Evolutionary conservation across 2,797 vertebrate genomes (phyloP), one percentile per base, ranked within the genome.

Genomic region (Jordanella pulchra): DNA sequence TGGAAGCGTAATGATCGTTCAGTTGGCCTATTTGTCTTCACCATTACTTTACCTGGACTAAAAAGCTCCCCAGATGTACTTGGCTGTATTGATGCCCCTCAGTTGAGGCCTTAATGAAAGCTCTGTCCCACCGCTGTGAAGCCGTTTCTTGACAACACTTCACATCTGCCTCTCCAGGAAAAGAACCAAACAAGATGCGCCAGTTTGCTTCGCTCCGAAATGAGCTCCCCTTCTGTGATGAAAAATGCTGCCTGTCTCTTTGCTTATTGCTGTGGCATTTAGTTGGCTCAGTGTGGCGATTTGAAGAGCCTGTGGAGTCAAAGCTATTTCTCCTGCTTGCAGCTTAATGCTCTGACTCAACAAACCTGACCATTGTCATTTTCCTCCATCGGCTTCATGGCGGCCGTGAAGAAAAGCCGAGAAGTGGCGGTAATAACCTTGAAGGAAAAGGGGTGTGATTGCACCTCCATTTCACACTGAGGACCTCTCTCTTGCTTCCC

Each of bases 331-430:
- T 92, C 73, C 90, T 90, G 89, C 86, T 89, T 81, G 83, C 86
- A 89, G 85, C 86, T 90, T 87, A 92, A 92, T 91, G 86, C 83
- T 89, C 86, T 86, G 82, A 90, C 91, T 93, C 89, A 70, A 92
- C 91, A 92, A 90, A 93, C 85, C 91, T 91, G 93, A 90, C 93
- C 92, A 91, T 92, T 93, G 94, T 93, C 91, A 92, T 94, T 90
- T 92, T 86, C 89, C 82, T 83, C 86, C 84, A 78, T 79, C 63
- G 80, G 84, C 76, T 91, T 92, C 79, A 69, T 81, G 86, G 88
- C 85, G 84, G 89, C 87, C 72, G 74, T 93, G 89, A 91, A 92
- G 88, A 85, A 89, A 89, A 89, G 85, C 87, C 83, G 80, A 84
- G 90, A 88, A 91, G 86, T 87, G 82, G 82, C 82, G 87, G 87